Conservation (phyloP, 2,888 invertebrate species). For the Heteropelma amictum region DNA sequence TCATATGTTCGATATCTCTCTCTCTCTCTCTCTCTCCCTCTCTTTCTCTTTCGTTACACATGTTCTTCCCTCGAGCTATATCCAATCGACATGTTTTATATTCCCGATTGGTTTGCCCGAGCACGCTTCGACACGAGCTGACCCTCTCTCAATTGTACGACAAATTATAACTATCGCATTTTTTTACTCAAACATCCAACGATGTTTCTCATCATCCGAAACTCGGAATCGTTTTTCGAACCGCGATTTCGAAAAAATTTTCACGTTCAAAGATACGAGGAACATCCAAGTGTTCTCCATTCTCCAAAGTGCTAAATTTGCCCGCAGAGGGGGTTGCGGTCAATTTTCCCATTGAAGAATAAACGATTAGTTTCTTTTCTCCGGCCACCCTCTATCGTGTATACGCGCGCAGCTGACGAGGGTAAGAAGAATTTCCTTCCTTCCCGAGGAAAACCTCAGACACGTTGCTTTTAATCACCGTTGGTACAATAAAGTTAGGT, state of each 20-base stretch:
- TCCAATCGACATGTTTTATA: constrained; percentile 41
- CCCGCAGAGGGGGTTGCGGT: too few species aligned
- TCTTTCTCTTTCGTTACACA: constrained; percentile 33
- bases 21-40: too few species aligned
- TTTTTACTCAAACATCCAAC: constrained; percentile 19
- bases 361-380: too few species aligned
- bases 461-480: constrained; percentile 53
- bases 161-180: constrained; percentile 31
- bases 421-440: constrained; percentile 24
- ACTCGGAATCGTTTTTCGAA: too few species aligned
- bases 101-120: constrained; percentile 35
- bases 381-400: too few species aligned
- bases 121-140: constrained; percentile 28
- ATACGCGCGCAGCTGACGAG: background rate
- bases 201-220: too few species aligned
- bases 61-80: background rate
- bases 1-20: constrained; percentile 28
- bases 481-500: constrained; percentile 49
- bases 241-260: too few species aligned
- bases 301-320: too few species aligned
- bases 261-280: too few species aligned
- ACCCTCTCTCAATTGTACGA: constrained; percentile 35
- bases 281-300: too few species aligned
- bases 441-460: constrained; percentile 38
- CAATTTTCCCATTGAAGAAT: too few species aligned